Percentiles rank a stretch among this genome's conserved stretches.
phyloP scores from a whole-genome alignment of 2,797 vertebrate species.

The Scolopax bukidnonensis region DNA sequence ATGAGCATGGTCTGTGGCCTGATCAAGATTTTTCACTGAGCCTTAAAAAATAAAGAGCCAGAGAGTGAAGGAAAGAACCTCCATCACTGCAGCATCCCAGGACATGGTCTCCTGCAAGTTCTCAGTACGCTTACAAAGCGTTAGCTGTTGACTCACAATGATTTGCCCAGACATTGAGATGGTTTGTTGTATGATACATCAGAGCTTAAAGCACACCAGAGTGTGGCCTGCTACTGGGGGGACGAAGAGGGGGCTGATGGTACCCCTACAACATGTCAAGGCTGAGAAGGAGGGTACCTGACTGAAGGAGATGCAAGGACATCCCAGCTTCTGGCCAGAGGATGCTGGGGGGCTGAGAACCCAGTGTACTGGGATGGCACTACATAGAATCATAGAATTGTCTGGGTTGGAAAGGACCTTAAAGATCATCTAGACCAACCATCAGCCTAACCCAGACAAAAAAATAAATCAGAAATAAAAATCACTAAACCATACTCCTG shows the following conservation, averaged over 20 bases:
- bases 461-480: too few relatives aligned
- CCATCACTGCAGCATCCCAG: background rate
- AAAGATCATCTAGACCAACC: too few relatives aligned
- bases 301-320: background rate
- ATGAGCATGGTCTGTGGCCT: background rate
- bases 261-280: background rate
- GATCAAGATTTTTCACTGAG: background rate
- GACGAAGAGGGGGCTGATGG: background rate
- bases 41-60: background rate
- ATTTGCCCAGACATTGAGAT: background rate
- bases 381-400: too few relatives aligned
- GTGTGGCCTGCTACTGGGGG: background rate
- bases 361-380: background rate
- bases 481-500: too few relatives aligned
- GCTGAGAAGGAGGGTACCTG: background rate
- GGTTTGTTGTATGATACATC: background rate
- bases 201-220: background rate
- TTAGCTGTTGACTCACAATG: background rate
- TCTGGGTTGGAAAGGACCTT: too few relatives aligned
- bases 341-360: background rate
- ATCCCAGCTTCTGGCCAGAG: background rate
- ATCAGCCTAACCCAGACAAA: too few relatives aligned
- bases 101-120: background rate
- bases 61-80: background rate
- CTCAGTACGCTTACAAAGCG: background rate